These are phyloP conservation scores for Ataeniobius toweri DNA, from an alignment of 2,797 vertebrate genomes.

Conservation along the genomic window DNA sequence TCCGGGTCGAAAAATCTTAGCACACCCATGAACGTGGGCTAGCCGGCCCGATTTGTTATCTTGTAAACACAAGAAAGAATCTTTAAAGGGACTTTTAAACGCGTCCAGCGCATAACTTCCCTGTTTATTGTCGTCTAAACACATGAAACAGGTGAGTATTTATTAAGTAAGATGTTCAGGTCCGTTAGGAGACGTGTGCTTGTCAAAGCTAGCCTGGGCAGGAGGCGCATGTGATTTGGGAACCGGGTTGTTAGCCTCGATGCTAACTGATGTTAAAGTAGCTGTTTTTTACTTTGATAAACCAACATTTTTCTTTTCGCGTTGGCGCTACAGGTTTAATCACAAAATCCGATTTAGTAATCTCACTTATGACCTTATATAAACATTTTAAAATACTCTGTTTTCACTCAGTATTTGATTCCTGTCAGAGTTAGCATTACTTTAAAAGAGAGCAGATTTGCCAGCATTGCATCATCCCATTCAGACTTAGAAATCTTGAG, in stretches of 20 bases:
- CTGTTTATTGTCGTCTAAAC: conserved; percentile 44
- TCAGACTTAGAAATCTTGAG: conserved; percentile 5
- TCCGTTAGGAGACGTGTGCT: neutral
- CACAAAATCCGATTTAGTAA: neutral
- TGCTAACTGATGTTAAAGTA: conserved; percentile 30
- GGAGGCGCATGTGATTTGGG: conserved; percentile 73
- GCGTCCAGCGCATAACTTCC: neutral
- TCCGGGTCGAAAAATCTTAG: conserved; percentile 72
- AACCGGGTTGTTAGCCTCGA: conserved; percentile 45
- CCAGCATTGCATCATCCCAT: conserved; percentile 62
- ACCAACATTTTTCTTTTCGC: rapidly evolving
- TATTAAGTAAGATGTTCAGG: neutral
- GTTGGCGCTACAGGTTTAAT: rapidly evolving
- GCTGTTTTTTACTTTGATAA: neutral
- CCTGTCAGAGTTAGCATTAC: neutral
- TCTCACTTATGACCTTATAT: rapidly evolving
- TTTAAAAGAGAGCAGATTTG: neutral
- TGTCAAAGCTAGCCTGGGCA: conserved; percentile 39
- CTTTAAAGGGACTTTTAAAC: conserved; percentile 2
- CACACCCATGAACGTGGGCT: conserved; percentile 63
- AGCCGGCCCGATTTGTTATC: conserved; percentile 44
- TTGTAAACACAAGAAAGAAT: neutral
- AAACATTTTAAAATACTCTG: rapidly evolving
- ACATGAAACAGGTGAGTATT: conserved; percentile 72
- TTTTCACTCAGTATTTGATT: neutral